phyloP scores from a whole-genome alignment of 2,888 invertebrate species.

The Agrochola lota region DNA sequence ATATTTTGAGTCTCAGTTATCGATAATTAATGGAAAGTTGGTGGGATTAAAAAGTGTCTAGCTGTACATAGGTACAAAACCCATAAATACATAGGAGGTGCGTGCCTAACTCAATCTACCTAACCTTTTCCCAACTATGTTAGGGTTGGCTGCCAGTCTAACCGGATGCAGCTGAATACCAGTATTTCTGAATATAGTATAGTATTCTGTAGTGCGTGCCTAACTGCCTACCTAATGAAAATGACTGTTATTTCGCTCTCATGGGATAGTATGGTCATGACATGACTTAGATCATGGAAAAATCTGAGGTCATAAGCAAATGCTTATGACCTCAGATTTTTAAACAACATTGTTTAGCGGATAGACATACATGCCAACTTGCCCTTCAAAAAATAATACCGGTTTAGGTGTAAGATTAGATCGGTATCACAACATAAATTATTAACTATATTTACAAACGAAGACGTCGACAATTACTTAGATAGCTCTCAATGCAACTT shows the following conservation, averaged over 20 bases:
- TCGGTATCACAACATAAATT: neutral
- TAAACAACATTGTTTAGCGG: neutral
- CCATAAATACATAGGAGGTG: no score
- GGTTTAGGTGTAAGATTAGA: neutral
- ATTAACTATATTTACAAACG: neutral
- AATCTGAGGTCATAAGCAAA: neutral
- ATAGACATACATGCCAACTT: neutral
- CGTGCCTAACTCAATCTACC: neutral
- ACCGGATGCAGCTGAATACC: no score
- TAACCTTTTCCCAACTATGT: no score
- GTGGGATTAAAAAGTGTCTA: neutral
- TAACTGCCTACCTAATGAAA: no score
- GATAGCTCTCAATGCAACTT: neutral
- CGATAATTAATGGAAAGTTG: slow-evolving; percentile 6
- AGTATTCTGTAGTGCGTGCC: neutral
- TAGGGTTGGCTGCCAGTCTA: no score
- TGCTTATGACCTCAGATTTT: no score
- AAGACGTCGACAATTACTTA: neutral
- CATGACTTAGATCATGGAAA: no score
- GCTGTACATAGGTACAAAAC: neutral
- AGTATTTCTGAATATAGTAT: no score
- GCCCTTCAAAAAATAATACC: neutral
- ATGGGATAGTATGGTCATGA: no score
- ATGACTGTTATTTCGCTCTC: neutral
- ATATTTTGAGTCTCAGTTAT: slow-evolving; percentile 42